Evolutionary conservation across 1,140 invertebrate genomes (phyloP).

Genomic region (Atta texana): DNA sequence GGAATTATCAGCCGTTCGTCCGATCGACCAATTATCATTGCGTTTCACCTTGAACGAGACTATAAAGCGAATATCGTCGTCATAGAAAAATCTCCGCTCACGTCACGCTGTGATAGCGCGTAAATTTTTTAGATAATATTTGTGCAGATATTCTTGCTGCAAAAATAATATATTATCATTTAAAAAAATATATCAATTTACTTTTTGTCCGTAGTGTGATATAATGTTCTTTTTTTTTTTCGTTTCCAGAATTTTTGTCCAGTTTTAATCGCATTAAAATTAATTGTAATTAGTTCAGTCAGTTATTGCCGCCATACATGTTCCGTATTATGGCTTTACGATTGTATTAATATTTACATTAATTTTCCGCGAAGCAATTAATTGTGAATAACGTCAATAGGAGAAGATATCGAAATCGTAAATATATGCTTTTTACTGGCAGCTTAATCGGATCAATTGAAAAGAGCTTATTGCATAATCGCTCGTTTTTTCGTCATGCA

Average conservation of each 20-base stretch:
- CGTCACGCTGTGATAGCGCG: not conserved
- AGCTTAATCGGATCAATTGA: not conserved
- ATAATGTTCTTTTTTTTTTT: not conserved
- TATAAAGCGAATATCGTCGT: not conserved
- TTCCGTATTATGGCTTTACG: not conserved
- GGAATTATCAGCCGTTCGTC: conserved; percentile 54
- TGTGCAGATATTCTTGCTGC: not conserved
- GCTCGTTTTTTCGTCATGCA: not conserved
- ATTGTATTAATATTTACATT: conserved; percentile 1
- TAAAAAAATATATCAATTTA: not conserved
- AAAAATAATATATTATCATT: not conserved
- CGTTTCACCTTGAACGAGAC: conserved; percentile 32
- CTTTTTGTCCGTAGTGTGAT: not conserved
- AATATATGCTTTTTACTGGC: not conserved
- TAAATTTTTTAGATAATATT: not conserved
- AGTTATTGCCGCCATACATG: not conserved
- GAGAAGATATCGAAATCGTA: not conserved
- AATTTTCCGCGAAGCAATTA: not conserved
- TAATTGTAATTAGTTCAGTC: not conserved
- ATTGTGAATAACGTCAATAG: not conserved
- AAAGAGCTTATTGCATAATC: conserved; percentile 12
- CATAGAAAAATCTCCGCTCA: conserved; percentile 24
- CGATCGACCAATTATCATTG: conserved; percentile 30
- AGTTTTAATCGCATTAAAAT: not conserved
- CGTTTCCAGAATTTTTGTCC: not conserved